Evolutionary conservation across 2,888 invertebrate genomes (phyloP).

Genomic region (Pardosa pseudoannulata): DNA sequence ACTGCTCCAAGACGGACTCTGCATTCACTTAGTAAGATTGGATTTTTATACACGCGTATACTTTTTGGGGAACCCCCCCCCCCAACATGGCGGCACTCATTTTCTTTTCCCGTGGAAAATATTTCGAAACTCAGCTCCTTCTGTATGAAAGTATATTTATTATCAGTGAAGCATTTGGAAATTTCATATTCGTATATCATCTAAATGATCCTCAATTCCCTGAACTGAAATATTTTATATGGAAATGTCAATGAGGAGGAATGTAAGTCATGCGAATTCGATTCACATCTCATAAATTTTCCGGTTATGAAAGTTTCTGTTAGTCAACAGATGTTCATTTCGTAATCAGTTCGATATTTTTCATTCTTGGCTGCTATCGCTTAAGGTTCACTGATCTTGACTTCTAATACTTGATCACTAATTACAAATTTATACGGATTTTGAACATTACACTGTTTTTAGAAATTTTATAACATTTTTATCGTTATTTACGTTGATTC

Average conservation of each 20-base stretch:
- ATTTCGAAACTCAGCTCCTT: not conserved
- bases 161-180: not conserved
- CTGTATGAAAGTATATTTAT: not conserved
- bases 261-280: not conserved
- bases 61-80: not conserved
- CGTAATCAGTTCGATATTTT: no score
- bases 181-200: conserved; percentile 1
- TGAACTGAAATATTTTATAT: not conserved
- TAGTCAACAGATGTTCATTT: no score
- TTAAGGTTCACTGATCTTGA: no score
- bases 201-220: conserved; percentile 1
- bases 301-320: no score
- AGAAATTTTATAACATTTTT: no score
- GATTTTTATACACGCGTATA: not conserved
- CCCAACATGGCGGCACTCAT: no score
- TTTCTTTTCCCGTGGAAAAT: not conserved
- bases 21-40: conserved; percentile 12
- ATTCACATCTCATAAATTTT: not conserved
- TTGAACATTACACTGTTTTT: no score
- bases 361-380: no score
- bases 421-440: no score
- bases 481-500: no score
- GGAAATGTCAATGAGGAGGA: not conserved
- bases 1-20: conserved; percentile 33
- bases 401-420: no score